Percentiles rank a stretch among this genome's conserved stretches.
These are phyloP conservation scores for Camponotus fellah DNA, from an alignment of 2,888 invertebrate species.

Conservation along the genomic window DNA sequence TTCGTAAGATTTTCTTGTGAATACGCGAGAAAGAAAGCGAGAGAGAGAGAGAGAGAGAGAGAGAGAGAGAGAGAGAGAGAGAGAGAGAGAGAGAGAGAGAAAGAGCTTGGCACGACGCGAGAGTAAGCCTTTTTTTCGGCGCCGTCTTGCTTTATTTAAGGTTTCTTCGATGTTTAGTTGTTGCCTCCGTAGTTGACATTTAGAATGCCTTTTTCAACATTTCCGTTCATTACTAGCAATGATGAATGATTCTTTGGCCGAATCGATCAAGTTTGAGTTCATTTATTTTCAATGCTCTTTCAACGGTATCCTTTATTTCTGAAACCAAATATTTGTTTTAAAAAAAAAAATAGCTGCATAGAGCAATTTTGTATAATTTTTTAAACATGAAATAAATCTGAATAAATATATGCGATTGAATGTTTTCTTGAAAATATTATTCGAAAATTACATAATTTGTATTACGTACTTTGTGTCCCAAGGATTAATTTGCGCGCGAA, in stretches of 20 bases:
- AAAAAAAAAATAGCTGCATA: background rate
- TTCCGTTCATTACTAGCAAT: background rate
- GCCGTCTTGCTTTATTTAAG: background rate
- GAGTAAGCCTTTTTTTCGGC: conserved; percentile 2
- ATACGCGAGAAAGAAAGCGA: conserved; percentile 43
- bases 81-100: background rate
- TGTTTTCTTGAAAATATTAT: background rate
- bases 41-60: background rate
- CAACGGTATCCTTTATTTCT: background rate
- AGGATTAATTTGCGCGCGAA: too few relatives aligned
- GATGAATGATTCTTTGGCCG: background rate
- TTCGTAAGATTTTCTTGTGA: conserved; percentile 64
- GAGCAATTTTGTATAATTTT: too few relatives aligned
- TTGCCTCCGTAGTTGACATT: background rate
- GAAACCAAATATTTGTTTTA: conserved; percentile 3
- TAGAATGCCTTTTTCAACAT: background rate
- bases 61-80: background rate
- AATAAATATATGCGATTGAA: background rate
- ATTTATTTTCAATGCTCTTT: background rate
- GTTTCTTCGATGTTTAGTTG: background rate
- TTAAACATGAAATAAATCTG: too few relatives aligned
- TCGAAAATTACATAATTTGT: background rate
- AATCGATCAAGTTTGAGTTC: background rate
- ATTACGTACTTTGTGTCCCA: background rate
- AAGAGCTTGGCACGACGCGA: background rate